A percentile compares a stretch with the other conserved stretches of the same genome.
These are phyloP conservation scores for Donacobius atricapilla DNA, from an alignment of 2,113 vertebrate species.

Conservation along the genomic window DNA sequence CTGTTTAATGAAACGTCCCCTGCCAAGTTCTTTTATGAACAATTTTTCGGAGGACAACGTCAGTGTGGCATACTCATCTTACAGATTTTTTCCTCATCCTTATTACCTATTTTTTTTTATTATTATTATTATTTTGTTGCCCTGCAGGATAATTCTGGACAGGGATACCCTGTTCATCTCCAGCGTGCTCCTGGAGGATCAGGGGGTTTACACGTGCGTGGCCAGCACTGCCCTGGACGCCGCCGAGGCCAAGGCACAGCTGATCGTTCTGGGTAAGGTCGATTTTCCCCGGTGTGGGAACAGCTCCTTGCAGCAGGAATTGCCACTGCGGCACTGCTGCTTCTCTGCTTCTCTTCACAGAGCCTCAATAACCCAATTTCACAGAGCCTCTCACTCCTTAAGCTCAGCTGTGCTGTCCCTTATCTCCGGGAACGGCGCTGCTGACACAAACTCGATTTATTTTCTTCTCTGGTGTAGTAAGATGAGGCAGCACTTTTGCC, in stretches of 20 bases:
- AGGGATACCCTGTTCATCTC: conserved; percentile 82
- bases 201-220: conserved; percentile 83
- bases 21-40: background rate
- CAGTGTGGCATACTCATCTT: background rate
- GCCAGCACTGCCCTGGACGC: conserved; percentile 83
- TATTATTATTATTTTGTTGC: background rate
- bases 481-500: background rate
- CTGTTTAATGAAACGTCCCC: background rate
- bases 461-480: background rate
- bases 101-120: background rate
- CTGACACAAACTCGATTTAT: background rate
- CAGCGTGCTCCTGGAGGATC: conserved; percentile 81
- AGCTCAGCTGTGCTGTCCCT: background rate
- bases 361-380: background rate
- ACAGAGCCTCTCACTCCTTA: background rate
- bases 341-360: background rate
- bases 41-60: rapidly evolving
- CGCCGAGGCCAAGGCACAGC: conserved; percentile 54
- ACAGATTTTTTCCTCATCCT: background rate
- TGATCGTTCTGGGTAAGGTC: conserved; percentile 86
- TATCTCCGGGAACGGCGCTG: background rate
- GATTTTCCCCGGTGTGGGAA: rapidly evolving
- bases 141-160: conserved; percentile 72
- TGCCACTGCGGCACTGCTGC: background rate
- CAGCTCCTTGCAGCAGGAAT: background rate